These are phyloP conservation scores for Andrena trimmerana DNA, from an alignment of 2,888 invertebrate genomes.

Conservation along the genomic window DNA sequence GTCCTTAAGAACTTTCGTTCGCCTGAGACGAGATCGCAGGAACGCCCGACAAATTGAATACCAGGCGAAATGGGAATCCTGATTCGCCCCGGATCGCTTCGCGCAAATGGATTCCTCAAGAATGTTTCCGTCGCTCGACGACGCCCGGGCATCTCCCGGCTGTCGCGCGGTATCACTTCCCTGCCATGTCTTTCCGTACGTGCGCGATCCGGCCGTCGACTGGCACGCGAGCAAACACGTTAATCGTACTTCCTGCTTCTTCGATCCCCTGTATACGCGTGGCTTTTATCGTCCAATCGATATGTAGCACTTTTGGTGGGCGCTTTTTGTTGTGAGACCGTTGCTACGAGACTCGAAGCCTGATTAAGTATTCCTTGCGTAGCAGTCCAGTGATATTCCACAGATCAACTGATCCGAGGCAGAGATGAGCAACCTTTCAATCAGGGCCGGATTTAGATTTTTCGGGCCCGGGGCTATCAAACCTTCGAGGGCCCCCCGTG, in stretches of 20 bases:
- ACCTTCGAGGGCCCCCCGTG: too few species aligned
- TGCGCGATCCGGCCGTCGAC: neutral
- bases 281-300: conserved; percentile 54
- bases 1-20: neutral
- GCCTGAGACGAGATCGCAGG: neutral
- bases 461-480: too few species aligned
- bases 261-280: conserved; percentile 46
- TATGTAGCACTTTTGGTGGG: conserved; percentile 27
- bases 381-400: too few species aligned
- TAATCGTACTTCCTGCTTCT: conserved; percentile 38
- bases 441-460: too few species aligned
- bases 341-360: conserved; percentile 60
- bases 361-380: conserved; percentile 20
- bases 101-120: neutral
- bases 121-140: neutral
- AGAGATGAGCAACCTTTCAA: too few species aligned
- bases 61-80: neutral
- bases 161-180: conserved; percentile 12
- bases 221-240: conserved; percentile 50
- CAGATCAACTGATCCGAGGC: too few species aligned
- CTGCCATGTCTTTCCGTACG: neutral
- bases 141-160: neutral
- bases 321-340: conserved; percentile 51
- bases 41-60: conserved; percentile 5
- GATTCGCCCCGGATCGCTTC: neutral